Percentiles rank a stretch among this genome's conserved stretches.
phyloP scores from a whole-genome alignment of 1,140 invertebrate genomes.

The Druon quercuslanigerum region DNA sequence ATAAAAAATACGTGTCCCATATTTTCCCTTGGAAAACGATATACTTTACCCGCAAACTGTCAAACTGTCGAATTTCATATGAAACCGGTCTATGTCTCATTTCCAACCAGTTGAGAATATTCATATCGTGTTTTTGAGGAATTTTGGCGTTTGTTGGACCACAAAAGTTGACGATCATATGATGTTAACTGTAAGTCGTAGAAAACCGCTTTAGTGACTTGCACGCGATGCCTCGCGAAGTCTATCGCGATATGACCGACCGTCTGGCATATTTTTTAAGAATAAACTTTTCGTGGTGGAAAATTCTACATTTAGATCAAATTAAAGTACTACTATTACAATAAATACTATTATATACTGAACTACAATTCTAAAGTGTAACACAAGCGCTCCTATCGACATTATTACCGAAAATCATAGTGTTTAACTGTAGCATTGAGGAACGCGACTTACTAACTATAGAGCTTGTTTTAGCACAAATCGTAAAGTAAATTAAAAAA shows the following conservation, averaged over 20 bases:
- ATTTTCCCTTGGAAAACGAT: no score
- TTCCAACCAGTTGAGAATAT: background rate
- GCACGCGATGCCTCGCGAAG: conserved; percentile 26
- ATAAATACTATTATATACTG: background rate
- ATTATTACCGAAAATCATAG: background rate
- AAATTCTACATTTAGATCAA: background rate
- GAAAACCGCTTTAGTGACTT: conserved; percentile 46
- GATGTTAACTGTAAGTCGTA: background rate
- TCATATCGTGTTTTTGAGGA: conserved; percentile 15
- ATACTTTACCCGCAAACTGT: no score
- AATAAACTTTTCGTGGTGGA: background rate
- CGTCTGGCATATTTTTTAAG: conserved; percentile 41
- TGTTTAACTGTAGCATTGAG: background rate
- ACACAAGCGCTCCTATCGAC: background rate
- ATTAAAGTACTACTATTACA: conserved; percentile 18
- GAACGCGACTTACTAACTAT: background rate
- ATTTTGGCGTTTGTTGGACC: conserved; percentile 31
- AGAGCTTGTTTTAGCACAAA: conserved; percentile 17
- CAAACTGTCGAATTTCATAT: no score
- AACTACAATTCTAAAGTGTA: conserved; percentile 9
- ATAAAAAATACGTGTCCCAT: no score
- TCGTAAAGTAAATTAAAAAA: background rate
- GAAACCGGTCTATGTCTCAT: background rate
- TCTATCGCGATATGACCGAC: conserved; percentile 29
- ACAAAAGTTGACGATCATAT: conserved; percentile 2